phyloP scores from a whole-genome alignment of 2,797 vertebrate species.

The Fratercula arctica region DNA sequence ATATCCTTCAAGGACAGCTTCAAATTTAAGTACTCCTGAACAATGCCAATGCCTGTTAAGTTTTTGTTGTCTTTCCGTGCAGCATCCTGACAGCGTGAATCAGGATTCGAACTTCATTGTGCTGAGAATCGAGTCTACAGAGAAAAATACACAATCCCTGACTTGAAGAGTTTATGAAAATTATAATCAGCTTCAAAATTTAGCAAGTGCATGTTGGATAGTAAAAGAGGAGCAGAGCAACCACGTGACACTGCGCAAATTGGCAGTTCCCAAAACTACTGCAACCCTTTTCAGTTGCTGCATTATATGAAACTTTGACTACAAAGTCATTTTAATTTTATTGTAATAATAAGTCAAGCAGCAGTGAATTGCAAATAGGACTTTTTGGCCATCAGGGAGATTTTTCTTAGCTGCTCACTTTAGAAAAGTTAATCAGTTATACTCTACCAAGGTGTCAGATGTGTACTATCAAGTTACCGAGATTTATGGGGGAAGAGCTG shows the following conservation, averaged over 20 bases:
- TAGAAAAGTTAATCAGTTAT: not conserved
- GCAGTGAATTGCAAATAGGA: not conserved
- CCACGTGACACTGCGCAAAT: not conserved
- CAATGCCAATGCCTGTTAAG: not conserved
- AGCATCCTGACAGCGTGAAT: not conserved
- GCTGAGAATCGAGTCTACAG: rapidly evolving
- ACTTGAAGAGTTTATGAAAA: not conserved
- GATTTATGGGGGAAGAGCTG: not conserved
- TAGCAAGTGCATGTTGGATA: rapidly evolving
- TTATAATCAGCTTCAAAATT: not conserved
- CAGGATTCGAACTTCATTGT: not conserved
- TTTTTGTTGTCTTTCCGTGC: not conserved
- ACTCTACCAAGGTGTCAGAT: not conserved
- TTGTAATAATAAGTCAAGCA: not conserved
- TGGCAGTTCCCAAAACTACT: not conserved
- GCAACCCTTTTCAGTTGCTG: not conserved
- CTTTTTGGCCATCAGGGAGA: not conserved
- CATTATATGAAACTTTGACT: not conserved
- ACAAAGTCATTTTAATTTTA: not conserved
- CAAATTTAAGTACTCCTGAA: not conserved
- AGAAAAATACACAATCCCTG: not conserved
- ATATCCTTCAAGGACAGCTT: not conserved
- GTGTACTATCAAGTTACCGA: not conserved
- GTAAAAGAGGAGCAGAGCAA: not conserved
- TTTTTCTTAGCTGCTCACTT: not conserved